Conservation (phyloP, 2,797 vertebrate genomes). For the Uromys caudimaculatus region DNA sequence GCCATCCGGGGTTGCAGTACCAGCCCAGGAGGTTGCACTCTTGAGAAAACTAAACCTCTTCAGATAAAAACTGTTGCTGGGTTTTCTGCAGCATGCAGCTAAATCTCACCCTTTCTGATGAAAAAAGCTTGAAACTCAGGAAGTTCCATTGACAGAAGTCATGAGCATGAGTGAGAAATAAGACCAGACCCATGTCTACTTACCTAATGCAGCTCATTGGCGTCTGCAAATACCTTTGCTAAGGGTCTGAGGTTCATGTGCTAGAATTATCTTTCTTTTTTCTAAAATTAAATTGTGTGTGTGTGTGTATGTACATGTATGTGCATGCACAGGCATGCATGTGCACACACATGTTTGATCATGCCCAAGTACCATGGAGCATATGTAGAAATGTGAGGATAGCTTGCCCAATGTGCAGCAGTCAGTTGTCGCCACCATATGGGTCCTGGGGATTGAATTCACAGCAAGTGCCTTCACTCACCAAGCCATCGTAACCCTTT, state of each 20-base stretch:
- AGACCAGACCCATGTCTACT: not conserved
- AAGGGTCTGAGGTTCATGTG: not conserved
- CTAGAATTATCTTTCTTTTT: not conserved
- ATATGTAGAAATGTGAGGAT: not conserved
- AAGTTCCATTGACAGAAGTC: not conserved
- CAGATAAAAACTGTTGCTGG: not conserved
- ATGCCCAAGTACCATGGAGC: not conserved
- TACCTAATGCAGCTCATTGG: not conserved
- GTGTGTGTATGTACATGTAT: not conserved
- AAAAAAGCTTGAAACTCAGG: not conserved
- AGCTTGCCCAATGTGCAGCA: not conserved
- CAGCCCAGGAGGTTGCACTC: not conserved
- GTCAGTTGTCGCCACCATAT: not conserved
- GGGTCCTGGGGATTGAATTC: not conserved
- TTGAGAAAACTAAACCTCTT: not conserved
- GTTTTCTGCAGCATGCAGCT: not conserved
- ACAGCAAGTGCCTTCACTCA: not conserved
- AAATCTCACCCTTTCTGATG: not conserved
- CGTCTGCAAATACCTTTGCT: not conserved
- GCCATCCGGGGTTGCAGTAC: too few species aligned
- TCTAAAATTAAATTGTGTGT: not conserved
- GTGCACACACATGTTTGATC: accelerated
- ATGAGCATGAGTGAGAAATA: not conserved
- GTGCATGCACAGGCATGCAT: accelerated
- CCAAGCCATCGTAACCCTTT: not conserved